Base-by-base conservation (phyloP, 2,888 invertebrate genomes). In the Drosophila silvestris region DNA sequence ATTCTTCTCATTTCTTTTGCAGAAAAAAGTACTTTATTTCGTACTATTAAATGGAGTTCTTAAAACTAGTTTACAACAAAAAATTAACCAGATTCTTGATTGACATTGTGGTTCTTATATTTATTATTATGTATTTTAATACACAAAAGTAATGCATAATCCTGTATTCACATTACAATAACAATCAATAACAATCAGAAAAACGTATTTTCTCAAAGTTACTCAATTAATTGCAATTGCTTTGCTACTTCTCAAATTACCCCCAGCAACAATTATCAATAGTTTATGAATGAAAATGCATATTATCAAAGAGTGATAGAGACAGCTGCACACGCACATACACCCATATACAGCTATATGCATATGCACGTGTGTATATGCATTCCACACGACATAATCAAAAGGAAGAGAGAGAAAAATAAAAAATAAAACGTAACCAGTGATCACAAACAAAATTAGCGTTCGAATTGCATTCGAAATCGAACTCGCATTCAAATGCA, bases 401-500 rank as follows among this genome's bases (percentile, higher is more conserved):
- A 53, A 44, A 64, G 61, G 19, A n/a, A 41, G 41, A 41, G 32
- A 30, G 30, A 41, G 14, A 39, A 5, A 14, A n/a, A 26, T 7
- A 16, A 54, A 26, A 66, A 67, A 66, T 50, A 63, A 68, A 56
- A 76, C 66, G 52, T 58, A 71, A 61, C 33, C 37, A 64, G 56
- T 79, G 64, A 70, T 72, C 79, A 79, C 63, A 81, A 86, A 85
- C 67, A 81, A 86, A 85, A 86, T 85, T 85, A 79, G 89, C 89
- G 85, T 77, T 83, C 78, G 70, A 70, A 70, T 81, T 65, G 70
- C 69, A 84, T 70, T 70, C 74, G 72, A 70, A 79, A 70, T 77
- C 79, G 68, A 89, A 82, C 69, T 71, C 61, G 62, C 82, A 79
- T 85, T 82, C 85, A 87, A 87, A 79, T 89, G 87, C 87, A 82